These are phyloP conservation scores for Mycalesis mineus DNA, from an alignment of 2,888 invertebrate species.

Conservation along the genomic window DNA sequence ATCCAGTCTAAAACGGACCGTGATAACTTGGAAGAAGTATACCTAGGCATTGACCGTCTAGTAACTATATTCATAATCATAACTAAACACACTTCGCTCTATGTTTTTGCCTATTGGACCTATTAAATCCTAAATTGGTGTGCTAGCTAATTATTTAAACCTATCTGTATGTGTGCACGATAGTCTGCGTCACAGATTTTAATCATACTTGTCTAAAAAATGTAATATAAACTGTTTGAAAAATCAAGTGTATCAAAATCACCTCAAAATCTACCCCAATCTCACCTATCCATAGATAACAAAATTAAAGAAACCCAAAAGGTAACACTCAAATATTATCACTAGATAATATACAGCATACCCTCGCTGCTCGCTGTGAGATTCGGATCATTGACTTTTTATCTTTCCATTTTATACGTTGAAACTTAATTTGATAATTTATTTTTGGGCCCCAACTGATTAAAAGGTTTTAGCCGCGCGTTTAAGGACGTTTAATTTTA, in stretches of 20 bases:
- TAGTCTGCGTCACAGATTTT: too few relatives aligned
- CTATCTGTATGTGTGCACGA: too few relatives aligned
- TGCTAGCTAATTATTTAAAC: too few relatives aligned
- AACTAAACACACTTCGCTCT: too few relatives aligned
- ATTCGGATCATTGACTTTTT: slow-evolving; percentile 24
- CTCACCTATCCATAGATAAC: slow-evolving; percentile 10
- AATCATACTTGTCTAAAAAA: too few relatives aligned
- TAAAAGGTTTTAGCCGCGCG: slow-evolving; percentile 3
- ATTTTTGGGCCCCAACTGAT: slow-evolving; percentile 6
- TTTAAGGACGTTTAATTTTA: neutral
- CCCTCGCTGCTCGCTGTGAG: slow-evolving; percentile 6
- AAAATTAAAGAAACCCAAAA: neutral
- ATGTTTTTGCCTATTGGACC: too few relatives aligned
- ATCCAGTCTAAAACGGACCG: too few relatives aligned
- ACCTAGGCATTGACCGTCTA: too few relatives aligned
- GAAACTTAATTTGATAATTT: slow-evolving; percentile 11
- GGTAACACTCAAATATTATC: slow-evolving; percentile 10
- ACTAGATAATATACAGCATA: slow-evolving; percentile 6
- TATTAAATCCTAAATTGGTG: too few relatives aligned
- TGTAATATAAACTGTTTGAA: too few relatives aligned
- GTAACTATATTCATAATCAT: too few relatives aligned
- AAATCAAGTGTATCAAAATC: neutral
- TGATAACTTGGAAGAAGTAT: too few relatives aligned
- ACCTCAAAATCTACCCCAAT: slow-evolving; percentile 9
- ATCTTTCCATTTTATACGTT: slow-evolving; percentile 17